A percentile compares a stretch with the other conserved stretches of the same genome.
phyloP scores from a whole-genome alignment of 2,113 vertebrate genomes.

The Colius striatus region DNA sequence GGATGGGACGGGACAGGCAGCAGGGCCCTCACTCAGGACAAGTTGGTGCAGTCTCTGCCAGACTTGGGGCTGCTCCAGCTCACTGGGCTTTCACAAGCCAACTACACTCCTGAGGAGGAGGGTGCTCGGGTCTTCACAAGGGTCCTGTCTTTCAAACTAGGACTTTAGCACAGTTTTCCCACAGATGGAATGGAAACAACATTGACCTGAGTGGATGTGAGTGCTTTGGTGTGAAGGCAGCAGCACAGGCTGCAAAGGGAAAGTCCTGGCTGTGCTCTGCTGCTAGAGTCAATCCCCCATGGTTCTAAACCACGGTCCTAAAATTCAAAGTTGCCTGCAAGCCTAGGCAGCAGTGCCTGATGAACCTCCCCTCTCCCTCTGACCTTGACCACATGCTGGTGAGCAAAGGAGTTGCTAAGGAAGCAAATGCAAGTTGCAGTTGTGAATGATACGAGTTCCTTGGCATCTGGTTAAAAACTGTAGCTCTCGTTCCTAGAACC shows the following conservation, averaged over 20 bases:
- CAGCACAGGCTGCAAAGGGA: background rate
- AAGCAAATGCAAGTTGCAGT: background rate
- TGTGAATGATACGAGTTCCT: background rate
- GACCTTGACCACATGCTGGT: background rate
- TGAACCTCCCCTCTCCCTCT: background rate
- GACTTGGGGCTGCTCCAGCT: background rate
- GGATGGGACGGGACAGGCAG: fast-evolving
- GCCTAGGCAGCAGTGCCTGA: background rate
- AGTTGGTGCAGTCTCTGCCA: background rate
- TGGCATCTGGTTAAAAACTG: background rate
- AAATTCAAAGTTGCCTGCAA: background rate
- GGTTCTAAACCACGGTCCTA: background rate
- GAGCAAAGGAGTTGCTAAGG: background rate
- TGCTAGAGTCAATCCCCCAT: background rate
- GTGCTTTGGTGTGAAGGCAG: background rate
- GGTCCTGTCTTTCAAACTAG: background rate
- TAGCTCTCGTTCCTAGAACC: background rate
- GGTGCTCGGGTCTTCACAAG: background rate
- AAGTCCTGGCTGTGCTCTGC: background rate
- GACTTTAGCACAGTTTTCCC: background rate
- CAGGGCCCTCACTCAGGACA: background rate
- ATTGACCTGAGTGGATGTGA: background rate
- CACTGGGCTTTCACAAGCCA: background rate
- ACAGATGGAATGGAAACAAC: background rate
- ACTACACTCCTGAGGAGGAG: background rate